Evolutionary conservation across 2,113 vertebrate species (phyloP).

Genomic region (Neodontobutis hainanensis): DNA sequence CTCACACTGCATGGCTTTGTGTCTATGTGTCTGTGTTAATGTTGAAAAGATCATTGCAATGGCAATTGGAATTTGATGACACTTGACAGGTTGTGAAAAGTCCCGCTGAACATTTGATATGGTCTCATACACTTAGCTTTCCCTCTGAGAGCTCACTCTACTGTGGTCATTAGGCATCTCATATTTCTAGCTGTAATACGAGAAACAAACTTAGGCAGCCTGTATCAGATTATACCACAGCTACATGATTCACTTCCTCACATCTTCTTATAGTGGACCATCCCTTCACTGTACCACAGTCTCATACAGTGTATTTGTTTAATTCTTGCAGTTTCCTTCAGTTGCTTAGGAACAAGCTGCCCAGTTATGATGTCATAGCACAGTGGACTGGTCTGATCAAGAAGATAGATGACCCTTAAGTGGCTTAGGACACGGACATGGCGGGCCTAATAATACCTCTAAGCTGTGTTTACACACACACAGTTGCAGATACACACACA

Average conservation of each 20-base stretch:
- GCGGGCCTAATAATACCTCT: conserved; percentile 66
- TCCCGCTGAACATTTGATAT: conserved; percentile 16
- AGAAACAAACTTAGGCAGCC: conserved; percentile 24
- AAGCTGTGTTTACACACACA: conserved; percentile 71
- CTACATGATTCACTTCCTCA: conserved; percentile 22
- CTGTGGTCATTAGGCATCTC: conserved; percentile 33
- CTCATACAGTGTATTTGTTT: conserved; percentile 71
- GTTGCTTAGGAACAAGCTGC: conserved; percentile 87
- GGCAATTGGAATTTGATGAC: not conserved
- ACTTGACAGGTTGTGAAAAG: conserved; percentile 11
- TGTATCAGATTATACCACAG: conserved; percentile 35
- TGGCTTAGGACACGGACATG: conserved; percentile 67
- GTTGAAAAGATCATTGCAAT: not conserved
- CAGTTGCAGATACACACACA: conserved; percentile 17
- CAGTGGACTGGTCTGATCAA: conserved; percentile 69
- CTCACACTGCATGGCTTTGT: too few relatives aligned
- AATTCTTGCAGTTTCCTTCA: conserved; percentile 74
- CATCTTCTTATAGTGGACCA: conserved; percentile 9
- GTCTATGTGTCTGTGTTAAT: too few relatives aligned
- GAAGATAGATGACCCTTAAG: conserved; percentile 65
- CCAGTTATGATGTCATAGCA: conserved; percentile 81
- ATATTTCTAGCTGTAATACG: conserved; percentile 41
- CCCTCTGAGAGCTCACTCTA: conserved; percentile 11
- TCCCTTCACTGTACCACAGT: conserved; percentile 71
- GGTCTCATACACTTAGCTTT: conserved; percentile 4